A percentile compares a stretch with the other conserved stretches of the same genome.
Conservation (phyloP, 2,797 vertebrate genomes). For the Amphiprion clarkii region DNA sequence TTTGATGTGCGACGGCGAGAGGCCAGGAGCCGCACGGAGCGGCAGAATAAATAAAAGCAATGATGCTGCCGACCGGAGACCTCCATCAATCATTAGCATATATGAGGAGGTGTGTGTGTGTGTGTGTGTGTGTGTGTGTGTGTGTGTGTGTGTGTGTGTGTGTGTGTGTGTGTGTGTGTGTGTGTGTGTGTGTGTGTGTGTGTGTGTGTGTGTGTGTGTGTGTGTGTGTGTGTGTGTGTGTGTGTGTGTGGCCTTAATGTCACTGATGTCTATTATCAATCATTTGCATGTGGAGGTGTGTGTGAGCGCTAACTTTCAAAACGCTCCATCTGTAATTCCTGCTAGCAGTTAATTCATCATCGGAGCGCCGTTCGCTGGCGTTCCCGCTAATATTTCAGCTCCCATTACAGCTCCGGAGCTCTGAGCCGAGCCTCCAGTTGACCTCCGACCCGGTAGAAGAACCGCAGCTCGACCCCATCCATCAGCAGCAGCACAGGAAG, state of each 20-base stretch:
- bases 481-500: constrained; percentile 58
- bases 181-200: too few species aligned
- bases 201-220: constrained; percentile 23
- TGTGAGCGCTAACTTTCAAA: constrained; percentile 45
- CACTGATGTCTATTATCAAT: constrained; percentile 68
- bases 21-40: constrained; percentile 71
- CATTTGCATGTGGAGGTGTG: constrained; percentile 69
- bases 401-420: constrained; percentile 79
- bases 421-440: constrained; percentile 63
- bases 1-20: constrained; percentile 75
- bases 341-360: constrained; percentile 88
- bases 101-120: constrained; percentile 22
- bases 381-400: constrained; percentile 84
- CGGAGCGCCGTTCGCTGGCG: constrained; percentile 72
- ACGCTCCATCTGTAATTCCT: constrained; percentile 83
- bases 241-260: constrained; percentile 32
- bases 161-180: too few species aligned
- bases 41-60: constrained; percentile 81
- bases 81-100: constrained; percentile 82
- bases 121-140: too few species aligned
- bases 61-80: constrained; percentile 71
- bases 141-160: too few species aligned
- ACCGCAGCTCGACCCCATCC: constrained; percentile 79
- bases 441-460: constrained; percentile 74
- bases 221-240: constrained; percentile 20